phyloP scores from a whole-genome alignment of 2,113 vertebrate species.

The Laticauda laticaudata region DNA sequence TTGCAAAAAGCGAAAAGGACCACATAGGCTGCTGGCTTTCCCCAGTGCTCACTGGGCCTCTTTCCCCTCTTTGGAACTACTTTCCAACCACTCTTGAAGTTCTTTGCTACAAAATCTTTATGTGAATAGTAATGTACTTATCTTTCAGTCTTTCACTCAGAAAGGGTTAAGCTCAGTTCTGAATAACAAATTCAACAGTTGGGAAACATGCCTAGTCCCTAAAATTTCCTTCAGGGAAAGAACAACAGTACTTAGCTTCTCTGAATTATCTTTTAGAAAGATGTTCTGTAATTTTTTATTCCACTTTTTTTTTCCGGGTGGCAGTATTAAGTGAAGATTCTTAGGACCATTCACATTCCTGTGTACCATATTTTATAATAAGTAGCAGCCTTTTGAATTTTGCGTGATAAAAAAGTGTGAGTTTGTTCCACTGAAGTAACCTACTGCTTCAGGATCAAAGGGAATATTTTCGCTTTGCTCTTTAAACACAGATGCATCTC shows the following conservation, averaged over 20 bases:
- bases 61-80: conserved; percentile 21
- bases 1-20: background rate
- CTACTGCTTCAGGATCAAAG: background rate
- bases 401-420: background rate
- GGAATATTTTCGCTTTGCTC: background rate
- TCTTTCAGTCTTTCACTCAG: background rate
- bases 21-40: accelerated
- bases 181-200: background rate
- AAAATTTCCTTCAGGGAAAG: background rate
- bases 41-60: background rate
- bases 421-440: background rate
- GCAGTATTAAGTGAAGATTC: background rate
- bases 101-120: background rate
- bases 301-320: background rate
- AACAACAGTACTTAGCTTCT: background rate
- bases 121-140: background rate
- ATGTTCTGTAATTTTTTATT: background rate
- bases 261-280: accelerated
- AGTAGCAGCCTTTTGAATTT: background rate
- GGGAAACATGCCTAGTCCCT: background rate
- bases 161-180: background rate
- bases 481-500: background rate
- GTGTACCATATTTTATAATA: background rate
- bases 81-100: background rate
- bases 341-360: background rate